A percentile compares a stretch with the other conserved stretches of the same genome.
phyloP scores from a whole-genome alignment of 2,797 vertebrate genomes.

The Notolabrus celidotus region DNA sequence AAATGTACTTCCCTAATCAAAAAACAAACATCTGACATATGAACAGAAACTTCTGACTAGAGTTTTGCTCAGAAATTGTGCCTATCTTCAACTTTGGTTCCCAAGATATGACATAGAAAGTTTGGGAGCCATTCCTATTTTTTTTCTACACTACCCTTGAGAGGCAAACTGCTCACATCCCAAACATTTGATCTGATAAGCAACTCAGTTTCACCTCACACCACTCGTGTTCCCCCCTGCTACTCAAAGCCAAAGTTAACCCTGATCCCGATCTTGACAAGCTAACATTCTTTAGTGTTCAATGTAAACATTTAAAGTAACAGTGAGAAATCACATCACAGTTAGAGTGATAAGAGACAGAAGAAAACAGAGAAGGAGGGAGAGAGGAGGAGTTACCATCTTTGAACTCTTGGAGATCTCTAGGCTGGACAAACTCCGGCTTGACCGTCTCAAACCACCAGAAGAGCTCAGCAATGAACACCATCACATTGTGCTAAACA shows the following conservation, averaged over 20 bases:
- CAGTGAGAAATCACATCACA: no score
- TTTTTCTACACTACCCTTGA: background rate
- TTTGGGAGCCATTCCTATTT: no score
- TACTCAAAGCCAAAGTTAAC: background rate
- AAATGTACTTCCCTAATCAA: no score
- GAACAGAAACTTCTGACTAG: no score
- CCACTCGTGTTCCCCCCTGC: background rate
- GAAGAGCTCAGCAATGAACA: conserved; percentile 98
- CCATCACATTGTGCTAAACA: conserved; percentile 95
- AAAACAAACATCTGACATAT: no score
- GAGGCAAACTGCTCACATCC: background rate
- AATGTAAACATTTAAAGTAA: no score
- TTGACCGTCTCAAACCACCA: conserved; percentile 99
- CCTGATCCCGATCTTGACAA: no score
- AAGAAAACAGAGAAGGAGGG: background rate
- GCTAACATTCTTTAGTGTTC: no score
- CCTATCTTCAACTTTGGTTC: no score
- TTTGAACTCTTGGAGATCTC: conserved; percentile 94
- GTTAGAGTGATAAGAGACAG: background rate
- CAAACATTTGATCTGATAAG: background rate
- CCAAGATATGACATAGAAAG: no score
- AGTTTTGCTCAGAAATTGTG: no score
- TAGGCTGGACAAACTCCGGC: conserved; percentile 96
- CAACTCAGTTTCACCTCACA: no score
- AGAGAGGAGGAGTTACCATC: conserved; percentile 83